Conservation (phyloP, 2,888 invertebrate genomes). For the Megaustenia siamemsis region DNA sequence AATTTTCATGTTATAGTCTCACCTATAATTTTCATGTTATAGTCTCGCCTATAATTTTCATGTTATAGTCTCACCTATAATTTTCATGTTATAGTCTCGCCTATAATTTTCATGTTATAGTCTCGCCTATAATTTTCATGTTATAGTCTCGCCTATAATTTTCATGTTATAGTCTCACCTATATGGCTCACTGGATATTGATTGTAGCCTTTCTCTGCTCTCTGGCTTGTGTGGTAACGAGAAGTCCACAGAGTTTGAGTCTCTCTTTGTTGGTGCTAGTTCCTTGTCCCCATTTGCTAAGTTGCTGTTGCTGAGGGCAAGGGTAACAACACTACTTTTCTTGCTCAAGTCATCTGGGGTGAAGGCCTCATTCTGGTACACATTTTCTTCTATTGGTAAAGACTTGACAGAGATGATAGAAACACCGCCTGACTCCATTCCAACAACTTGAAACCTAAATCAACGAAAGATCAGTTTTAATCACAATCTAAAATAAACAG, state of each 20-base stretch:
- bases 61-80: no score
- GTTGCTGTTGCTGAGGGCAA: neutral
- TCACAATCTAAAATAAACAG: no score
- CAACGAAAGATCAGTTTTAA: no score
- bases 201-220: slow-evolving; percentile 13
- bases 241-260: slow-evolving; percentile 29
- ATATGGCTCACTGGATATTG: slow-evolving; percentile 27
- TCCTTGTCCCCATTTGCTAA: neutral
- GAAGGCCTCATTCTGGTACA: slow-evolving; percentile 38
- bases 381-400: neutral
- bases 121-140: neutral
- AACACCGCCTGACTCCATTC: slow-evolving; percentile 27
- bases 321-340: neutral
- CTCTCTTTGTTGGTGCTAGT: neutral
- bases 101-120: no score
- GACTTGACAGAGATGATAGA: slow-evolving; percentile 1
- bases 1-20: no score
- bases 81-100: no score
- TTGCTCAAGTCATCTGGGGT: neutral
- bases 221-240: neutral
- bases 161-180: neutral
- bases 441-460: no score
- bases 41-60: no score
- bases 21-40: no score
- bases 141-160: neutral